Evolutionary conservation across 2,113 vertebrate species (phyloP).

Genomic region (Scophthalmus maximus): DNA sequence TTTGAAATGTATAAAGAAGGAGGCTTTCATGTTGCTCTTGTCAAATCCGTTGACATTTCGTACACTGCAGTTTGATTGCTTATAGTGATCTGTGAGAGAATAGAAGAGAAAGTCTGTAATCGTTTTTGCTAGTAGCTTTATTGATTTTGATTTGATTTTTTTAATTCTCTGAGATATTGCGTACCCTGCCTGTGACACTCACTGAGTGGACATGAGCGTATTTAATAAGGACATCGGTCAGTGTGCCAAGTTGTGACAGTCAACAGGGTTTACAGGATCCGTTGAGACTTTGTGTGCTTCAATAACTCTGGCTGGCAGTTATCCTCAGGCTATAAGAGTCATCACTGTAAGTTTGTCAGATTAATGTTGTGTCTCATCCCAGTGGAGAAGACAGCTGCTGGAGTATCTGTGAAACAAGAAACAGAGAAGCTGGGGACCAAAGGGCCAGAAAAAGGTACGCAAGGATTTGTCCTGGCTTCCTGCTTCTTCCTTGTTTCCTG

Average conservation of each 20-base stretch:
- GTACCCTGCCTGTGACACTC: not conserved
- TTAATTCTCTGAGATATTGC: not conserved
- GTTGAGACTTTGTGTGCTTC: not conserved
- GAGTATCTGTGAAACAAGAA: slow-evolving; percentile 31
- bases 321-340: not conserved
- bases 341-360: slow-evolving; percentile 9
- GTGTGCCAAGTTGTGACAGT: not conserved
- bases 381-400: slow-evolving; percentile 45
- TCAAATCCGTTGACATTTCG: no score
- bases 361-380: slow-evolving; percentile 40
- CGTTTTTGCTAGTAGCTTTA: not conserved
- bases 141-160: slow-evolving; percentile 13
- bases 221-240: not conserved
- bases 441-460: slow-evolving; percentile 45
- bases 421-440: slow-evolving; percentile 47
- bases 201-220: no score
- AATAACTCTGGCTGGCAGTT: not conserved
- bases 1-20: not conserved
- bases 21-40: not conserved
- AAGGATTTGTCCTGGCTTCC: not conserved
- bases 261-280: not conserved
- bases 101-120: not conserved
- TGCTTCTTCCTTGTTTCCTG: not conserved
- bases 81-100: not conserved
- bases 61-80: not conserved